Conservation (phyloP, 64 coral and sea anemone genomes). For the Pocillopora verrucosa region DNA sequence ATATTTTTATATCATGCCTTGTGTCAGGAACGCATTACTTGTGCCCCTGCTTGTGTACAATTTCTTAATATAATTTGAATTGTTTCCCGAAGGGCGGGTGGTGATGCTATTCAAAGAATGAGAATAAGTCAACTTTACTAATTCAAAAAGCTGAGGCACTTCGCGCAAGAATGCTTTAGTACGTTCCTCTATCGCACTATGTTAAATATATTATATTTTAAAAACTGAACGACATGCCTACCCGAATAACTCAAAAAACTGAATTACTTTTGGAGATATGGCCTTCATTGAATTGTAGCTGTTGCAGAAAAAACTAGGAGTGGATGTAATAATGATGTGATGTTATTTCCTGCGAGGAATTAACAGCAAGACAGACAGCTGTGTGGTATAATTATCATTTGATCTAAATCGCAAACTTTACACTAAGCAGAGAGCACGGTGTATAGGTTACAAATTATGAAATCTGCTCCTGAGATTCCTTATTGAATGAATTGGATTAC, state of each 20-base stretch:
- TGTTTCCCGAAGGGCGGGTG: not conserved
- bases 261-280: not conserved
- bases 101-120: slow-evolving; percentile 21
- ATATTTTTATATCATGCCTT: too few species aligned
- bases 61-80: slow-evolving; percentile 1
- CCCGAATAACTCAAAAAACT: too few species aligned
- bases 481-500: slow-evolving; percentile 31
- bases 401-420: slow-evolving; percentile 10
- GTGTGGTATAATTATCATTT: slow-evolving; percentile 10
- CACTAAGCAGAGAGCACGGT: slow-evolving; percentile 18
- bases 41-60: not conserved
- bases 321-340: slow-evolving; percentile 3
- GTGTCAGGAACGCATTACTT: not conserved
- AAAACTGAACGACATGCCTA: slow-evolving; percentile 16
- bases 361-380: not conserved
- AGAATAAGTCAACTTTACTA: not conserved
- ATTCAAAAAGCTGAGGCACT: slow-evolving; percentile 9
- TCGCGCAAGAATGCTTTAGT: slow-evolving; percentile 7
- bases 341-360: slow-evolving; percentile 5
- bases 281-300: not conserved
- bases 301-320: not conserved
- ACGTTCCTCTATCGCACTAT: not conserved
- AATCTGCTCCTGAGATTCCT: not conserved
- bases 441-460: not conserved
- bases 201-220: not conserved